These are phyloP conservation scores for Enteromius trimaculatus DNA, from an alignment of 2,797 vertebrate species.

Conservation along the genomic window DNA sequence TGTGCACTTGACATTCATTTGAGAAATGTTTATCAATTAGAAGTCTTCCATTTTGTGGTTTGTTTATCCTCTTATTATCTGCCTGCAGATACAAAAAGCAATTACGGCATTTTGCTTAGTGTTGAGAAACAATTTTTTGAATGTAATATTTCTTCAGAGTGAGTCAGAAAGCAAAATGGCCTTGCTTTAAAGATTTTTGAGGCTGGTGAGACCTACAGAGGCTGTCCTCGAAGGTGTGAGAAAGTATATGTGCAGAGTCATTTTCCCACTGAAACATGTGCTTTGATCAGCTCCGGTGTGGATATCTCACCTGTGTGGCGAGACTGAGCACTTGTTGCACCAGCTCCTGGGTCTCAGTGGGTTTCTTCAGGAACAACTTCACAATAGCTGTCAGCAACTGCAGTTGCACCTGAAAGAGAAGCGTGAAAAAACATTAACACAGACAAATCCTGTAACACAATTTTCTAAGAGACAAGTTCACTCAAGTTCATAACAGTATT, in stretches of 20 bases:
- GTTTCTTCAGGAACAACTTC: conserved; percentile 97
- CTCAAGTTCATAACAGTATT: neutral
- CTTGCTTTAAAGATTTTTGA: conserved; percentile 1
- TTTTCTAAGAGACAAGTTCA: neutral
- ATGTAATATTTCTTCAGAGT: neutral
- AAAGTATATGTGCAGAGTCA: neutral
- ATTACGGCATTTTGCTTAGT: neutral
- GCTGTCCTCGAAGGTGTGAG: neutral
- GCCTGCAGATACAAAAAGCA: neutral
- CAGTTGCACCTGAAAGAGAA: conserved; percentile 86
- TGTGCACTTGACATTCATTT: conserved; percentile 1
- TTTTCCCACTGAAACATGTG: conserved; percentile 15
- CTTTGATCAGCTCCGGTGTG: neutral
- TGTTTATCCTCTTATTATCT: neutral
- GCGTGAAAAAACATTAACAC: neutral
- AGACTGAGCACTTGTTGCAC: conserved; percentile 97
- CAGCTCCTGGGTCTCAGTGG: conserved; percentile 95
- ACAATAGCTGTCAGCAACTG: conserved; percentile 95
- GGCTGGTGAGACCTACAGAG: neutral
- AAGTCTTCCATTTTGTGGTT: neutral
- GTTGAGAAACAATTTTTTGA: neutral
- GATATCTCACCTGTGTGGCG: conserved; percentile 89
- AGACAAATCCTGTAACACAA: neutral
- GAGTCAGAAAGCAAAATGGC: neutral
- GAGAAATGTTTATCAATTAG: neutral